phyloP scores from a whole-genome alignment of 2,888 invertebrate species.

The Amiota minor region DNA sequence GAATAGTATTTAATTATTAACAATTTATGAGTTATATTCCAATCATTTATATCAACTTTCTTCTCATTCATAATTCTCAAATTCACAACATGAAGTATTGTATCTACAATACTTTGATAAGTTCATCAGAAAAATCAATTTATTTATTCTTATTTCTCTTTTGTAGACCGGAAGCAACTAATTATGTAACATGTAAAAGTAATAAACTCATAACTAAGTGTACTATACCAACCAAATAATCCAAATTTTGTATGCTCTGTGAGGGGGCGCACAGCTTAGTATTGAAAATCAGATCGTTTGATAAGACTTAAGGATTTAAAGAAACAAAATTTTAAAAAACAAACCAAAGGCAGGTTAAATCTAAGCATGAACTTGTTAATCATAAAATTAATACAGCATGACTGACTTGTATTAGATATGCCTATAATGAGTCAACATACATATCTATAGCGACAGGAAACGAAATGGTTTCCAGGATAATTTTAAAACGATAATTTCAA shows the following conservation, averaged over 20 bases:
- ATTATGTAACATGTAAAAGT: no score
- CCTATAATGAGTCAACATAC: constrained; percentile 32
- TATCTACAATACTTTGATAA: no score
- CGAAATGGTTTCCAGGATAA: neutral
- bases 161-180: no score
- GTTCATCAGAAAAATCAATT: no score
- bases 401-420: constrained; percentile 56
- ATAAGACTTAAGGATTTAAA: neutral
- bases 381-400: constrained; percentile 54
- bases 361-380: constrained; percentile 44
- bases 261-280: neutral
- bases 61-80: no score
- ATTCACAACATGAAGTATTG: no score
- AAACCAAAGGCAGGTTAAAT: constrained; percentile 9
- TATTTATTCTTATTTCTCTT: no score
- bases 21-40: no score
- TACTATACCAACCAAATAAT: neutral
- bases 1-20: no score
- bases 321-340: constrained; percentile 39
- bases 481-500: neutral
- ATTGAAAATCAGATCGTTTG: neutral
- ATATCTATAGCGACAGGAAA: neutral
- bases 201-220: no score
- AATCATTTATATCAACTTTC: no score
- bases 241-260: neutral